Evolutionary conservation across 2,888 invertebrate species (phyloP), one percentile per base, ranked within the genome.

Genomic region (Cantharis lateralis): DNA sequence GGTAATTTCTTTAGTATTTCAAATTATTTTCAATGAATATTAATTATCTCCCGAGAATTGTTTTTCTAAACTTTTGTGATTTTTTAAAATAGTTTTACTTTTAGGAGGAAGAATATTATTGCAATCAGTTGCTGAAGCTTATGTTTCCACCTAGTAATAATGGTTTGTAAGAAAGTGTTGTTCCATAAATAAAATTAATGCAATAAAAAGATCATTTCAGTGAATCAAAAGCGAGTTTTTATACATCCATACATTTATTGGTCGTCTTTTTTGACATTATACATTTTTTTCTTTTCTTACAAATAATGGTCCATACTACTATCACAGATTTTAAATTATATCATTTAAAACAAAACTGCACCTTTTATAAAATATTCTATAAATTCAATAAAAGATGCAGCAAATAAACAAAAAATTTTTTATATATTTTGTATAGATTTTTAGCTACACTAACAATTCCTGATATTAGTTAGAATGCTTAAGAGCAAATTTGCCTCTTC

Each of bases 281-380:
- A 84, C 84, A 82, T 85, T 84, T 66, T 84, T 83, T 83, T 85
- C 82, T 84, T 86, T 87, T 87, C 87, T 88, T 88, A 88, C 88
- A 88, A 85, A 85, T 83, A 86, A 86, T 87, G 88, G 88, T 88
- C 88, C 88, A 83, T 88, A 85, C 89, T 89, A 89, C 88, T 89
- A 89, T 89, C 89, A 89, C 89, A 89, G 89, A 87, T 88, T 87
- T 87, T 86, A 88, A 87, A 87, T 84, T 82, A 84, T 83, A 83
- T 84, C 83, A 84, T 82, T 81, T 79, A 78, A 80, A 81, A 77
- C 79, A 76, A 75, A 61, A 75, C 75, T 66, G 24, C 75, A 68
- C 15, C 74, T 74, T 80, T 15, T 64, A 72, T n/a, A 7, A 26
- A 71, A 68, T 71, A 78, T 78, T 79, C 4, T 32, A 70, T 62